phyloP scores from a whole-genome alignment of 2,888 invertebrate species.

The Cephus runcator region DNA sequence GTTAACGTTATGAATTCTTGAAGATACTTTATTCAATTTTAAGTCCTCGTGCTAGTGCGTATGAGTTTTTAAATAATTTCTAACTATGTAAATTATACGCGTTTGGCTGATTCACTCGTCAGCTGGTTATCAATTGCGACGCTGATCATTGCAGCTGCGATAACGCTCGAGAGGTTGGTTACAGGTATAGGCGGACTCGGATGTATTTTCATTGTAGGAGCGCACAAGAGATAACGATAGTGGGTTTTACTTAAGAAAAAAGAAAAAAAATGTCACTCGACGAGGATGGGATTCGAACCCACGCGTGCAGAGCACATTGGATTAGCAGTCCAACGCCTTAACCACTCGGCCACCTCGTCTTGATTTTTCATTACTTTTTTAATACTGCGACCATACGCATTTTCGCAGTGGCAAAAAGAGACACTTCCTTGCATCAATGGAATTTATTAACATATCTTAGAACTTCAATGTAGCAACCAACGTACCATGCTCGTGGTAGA shows the following conservation, averaged over 20 bases:
- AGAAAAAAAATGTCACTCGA: constrained; percentile 34
- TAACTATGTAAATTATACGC: background rate
- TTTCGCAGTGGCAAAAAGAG: background rate
- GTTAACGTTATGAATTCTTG: background rate
- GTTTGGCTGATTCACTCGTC: too few relatives aligned
- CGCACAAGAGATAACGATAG: background rate
- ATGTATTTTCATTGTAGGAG: background rate
- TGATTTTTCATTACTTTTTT: background rate
- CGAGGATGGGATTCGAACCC: constrained; percentile 67
- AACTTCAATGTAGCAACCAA: background rate
- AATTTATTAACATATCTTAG: background rate
- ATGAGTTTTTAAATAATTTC: background rate
- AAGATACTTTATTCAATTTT: too few relatives aligned
- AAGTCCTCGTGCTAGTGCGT: too few relatives aligned
- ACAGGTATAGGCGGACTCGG: background rate
- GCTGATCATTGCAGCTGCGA: background rate
- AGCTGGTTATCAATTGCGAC: background rate
- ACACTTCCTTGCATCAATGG: background rate
- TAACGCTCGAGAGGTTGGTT: background rate
- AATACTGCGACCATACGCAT: background rate
- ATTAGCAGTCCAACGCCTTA: constrained; percentile 58
- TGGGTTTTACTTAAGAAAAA: background rate
- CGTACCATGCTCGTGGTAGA: too few relatives aligned
- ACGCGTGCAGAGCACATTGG: constrained; percentile 67
- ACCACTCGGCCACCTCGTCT: constrained; percentile 34